A percentile compares a stretch with the other conserved stretches of the same genome.
Evolutionary conservation across 2,113 vertebrate species (phyloP).

Genomic region (Tiliqua scincoides): DNA sequence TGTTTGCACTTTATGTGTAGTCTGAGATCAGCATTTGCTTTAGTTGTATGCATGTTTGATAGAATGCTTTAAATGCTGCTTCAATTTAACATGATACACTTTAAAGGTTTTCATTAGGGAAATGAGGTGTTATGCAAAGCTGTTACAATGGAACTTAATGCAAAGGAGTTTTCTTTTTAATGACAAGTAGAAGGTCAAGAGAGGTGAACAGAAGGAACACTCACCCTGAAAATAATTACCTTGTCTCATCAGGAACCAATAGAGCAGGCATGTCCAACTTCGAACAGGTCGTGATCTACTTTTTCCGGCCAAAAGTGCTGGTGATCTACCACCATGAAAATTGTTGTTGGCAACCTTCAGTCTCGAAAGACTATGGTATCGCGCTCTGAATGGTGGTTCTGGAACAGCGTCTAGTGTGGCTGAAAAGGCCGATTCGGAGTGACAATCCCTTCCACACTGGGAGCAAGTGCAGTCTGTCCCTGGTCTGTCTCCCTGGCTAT

Average conservation of each 20-base stretch:
- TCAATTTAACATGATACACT: background rate
- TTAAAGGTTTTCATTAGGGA: constrained; percentile 20
- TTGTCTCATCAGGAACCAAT: background rate
- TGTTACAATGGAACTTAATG: background rate
- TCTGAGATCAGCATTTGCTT: constrained; percentile 8
- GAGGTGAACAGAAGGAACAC: background rate
- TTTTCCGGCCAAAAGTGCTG: too few relatives aligned
- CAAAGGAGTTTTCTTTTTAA: background rate
- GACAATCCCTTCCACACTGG: too few relatives aligned
- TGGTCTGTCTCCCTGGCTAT: too few relatives aligned
- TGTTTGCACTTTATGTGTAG: background rate
- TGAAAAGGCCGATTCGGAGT: too few relatives aligned
- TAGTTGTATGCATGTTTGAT: background rate
- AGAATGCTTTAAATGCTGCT: background rate
- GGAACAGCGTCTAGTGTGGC: too few relatives aligned
- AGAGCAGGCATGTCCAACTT: too few relatives aligned
- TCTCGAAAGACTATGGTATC: too few relatives aligned
- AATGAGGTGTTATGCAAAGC: background rate
- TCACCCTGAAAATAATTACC: background rate
- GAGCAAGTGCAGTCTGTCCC: too few relatives aligned
- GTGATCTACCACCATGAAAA: too few relatives aligned
- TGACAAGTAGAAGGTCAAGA: background rate
- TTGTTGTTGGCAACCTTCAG: too few relatives aligned
- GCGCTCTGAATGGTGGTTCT: too few relatives aligned
- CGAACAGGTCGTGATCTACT: too few relatives aligned